These are phyloP conservation scores for Lepidocolaptes lacrymiger DNA, from an alignment of 2,797 vertebrate species.

Conservation along the genomic window DNA sequence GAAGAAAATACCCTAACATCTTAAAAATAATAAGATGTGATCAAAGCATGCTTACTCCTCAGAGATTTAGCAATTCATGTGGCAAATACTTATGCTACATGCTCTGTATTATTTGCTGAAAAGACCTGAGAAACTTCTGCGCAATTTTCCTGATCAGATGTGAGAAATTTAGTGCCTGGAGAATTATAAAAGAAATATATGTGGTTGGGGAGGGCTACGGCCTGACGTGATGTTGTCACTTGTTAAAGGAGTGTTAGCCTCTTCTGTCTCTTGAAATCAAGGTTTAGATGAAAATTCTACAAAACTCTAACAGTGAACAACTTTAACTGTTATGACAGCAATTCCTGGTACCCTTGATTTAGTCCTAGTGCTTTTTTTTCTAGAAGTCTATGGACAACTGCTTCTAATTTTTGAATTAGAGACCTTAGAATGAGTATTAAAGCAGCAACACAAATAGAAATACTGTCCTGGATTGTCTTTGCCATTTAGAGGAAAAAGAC, in stretches of 20 bases:
- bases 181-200: background rate
- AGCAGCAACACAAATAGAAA: background rate
- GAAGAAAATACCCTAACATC: background rate
- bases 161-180: background rate
- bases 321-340: background rate
- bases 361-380: background rate
- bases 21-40: background rate
- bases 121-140: background rate
- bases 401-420: background rate
- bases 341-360: background rate
- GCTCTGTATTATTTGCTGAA: background rate
- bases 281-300: background rate
- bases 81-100: background rate
- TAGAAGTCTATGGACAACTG: background rate
- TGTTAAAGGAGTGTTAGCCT: background rate
- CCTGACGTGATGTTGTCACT: background rate
- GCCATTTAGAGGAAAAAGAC: background rate
- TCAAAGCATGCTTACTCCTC: conserved; percentile 39
- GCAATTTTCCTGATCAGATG: background rate
- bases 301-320: background rate
- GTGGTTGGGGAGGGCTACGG: background rate
- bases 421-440: background rate
- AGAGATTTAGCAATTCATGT: conserved; percentile 12
- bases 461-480: background rate
- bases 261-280: background rate